phyloP scores from a whole-genome alignment of 2,797 vertebrate genomes.

The Sciurus carolinensis region DNA sequence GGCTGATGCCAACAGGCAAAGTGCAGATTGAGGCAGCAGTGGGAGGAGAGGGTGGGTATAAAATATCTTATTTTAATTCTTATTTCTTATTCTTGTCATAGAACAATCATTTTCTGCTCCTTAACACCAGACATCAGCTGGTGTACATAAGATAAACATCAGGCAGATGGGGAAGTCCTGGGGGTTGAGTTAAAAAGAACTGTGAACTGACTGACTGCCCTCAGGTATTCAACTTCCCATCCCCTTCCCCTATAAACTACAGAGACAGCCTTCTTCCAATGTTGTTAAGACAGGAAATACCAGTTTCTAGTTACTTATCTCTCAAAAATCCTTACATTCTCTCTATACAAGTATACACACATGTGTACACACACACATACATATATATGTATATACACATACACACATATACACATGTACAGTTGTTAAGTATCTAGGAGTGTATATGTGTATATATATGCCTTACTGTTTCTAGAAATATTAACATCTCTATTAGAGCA shows the following conservation, averaged over 20 bases:
- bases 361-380: too few species aligned
- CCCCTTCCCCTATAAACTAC: neutral
- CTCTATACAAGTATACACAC: neutral
- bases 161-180: neutral
- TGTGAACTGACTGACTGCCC: neutral
- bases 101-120: conserved; percentile 9
- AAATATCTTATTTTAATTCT: neutral
- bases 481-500: conserved; percentile 16
- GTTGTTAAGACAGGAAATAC: neutral
- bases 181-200: neutral
- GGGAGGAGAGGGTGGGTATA: neutral
- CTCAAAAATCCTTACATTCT: neutral
- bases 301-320: neutral
- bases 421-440: too few species aligned
- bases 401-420: too few species aligned
- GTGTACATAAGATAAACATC: neutral
- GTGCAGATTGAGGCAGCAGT: neutral
- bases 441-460: too few species aligned
- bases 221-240: neutral
- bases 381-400: too few species aligned
- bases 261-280: neutral
- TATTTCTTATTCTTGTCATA: neutral
- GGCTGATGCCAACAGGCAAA: neutral
- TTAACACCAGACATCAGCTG: neutral
- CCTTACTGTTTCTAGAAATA: neutral